phyloP scores from a whole-genome alignment of 1,140 invertebrate species.

The Grapholita molesta region DNA sequence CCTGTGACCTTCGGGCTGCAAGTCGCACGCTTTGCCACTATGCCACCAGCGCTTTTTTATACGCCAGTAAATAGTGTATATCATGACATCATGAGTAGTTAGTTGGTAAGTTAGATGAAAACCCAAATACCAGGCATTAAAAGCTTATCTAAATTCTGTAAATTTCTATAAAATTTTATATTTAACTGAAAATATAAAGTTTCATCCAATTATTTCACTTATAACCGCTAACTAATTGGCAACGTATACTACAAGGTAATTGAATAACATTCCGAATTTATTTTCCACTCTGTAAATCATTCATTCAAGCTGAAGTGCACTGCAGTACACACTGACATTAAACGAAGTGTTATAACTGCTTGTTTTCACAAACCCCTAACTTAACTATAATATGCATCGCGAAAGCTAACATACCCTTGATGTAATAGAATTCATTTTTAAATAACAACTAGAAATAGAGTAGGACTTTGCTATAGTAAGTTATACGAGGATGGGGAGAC shows the following conservation, averaged over 20 bases:
- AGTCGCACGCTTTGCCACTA: no score
- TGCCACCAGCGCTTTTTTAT: no score
- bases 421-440: background rate
- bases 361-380: background rate
- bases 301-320: background rate
- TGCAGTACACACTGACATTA: background rate
- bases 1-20: no score
- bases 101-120: no score
- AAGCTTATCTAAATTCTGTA: no score
- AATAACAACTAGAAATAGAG: background rate
- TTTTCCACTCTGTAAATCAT: background rate
- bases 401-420: background rate
- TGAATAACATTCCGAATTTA: background rate
- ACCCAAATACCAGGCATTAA: no score
- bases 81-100: no score
- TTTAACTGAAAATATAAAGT: background rate
- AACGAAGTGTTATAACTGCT: background rate
- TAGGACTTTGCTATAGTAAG: background rate
- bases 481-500: background rate
- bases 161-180: background rate
- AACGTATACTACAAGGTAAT: background rate
- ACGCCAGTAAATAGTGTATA: no score
- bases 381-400: background rate
- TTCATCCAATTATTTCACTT: background rate
- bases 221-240: background rate